A percentile compares a stretch with the other conserved stretches of the same genome.
Evolutionary conservation across 2,113 vertebrate genomes (phyloP).

Genomic region (Daubentonia madagascariensis): DNA sequence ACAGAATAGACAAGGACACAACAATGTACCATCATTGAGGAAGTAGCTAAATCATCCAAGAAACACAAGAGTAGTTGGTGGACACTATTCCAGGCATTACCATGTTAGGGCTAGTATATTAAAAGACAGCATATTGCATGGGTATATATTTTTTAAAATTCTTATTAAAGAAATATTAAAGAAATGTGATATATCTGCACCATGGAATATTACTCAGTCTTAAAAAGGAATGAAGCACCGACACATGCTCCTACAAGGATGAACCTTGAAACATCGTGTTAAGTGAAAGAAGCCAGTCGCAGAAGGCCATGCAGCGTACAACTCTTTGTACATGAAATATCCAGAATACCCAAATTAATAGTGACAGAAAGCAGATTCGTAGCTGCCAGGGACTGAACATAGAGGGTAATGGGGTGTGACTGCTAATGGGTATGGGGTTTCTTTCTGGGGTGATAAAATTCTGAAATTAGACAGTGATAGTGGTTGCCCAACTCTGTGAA

Average conservation of each 20-base stretch:
- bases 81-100: rapidly evolving
- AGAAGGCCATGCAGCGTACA: rapidly evolving
- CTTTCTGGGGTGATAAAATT: not conserved
- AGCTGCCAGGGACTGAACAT: not conserved
- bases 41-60: not conserved
- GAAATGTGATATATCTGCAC: not conserved
- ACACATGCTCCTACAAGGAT: rapidly evolving
- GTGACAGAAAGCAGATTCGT: not conserved
- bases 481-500: not conserved
- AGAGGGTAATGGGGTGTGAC: no score
- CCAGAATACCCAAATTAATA: not conserved
- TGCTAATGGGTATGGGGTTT: not conserved
- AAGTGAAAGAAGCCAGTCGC: not conserved
- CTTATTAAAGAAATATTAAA: not conserved
- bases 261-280: not conserved
- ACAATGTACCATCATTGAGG: not conserved
- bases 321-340: rapidly evolving
- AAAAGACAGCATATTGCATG: not conserved
- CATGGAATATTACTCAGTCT: not conserved
- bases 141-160: not conserved
- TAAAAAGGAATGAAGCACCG: not conserved
- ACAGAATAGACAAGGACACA: not conserved
- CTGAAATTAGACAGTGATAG: no score
- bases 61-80: not conserved
- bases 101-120: rapidly evolving